Evolutionary conservation across 2,888 invertebrate genomes (phyloP).

Genomic region (Plagodis pulveraria): DNA sequence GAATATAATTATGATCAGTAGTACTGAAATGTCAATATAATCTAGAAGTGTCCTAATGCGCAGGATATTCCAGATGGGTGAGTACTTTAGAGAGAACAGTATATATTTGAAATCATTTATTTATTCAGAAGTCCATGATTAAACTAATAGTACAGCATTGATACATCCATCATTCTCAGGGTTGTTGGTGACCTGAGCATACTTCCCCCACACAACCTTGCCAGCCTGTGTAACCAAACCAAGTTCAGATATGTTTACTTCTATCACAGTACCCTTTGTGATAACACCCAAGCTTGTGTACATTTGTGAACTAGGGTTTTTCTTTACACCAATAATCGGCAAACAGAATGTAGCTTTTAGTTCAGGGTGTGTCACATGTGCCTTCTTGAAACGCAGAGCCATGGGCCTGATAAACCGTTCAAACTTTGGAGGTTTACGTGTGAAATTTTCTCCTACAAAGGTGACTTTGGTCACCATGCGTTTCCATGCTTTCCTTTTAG

Average conservation of each 20-base stretch:
- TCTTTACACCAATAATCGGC: conserved; percentile 99
- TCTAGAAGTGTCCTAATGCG: neutral
- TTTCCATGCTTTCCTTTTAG: conserved; percentile 98
- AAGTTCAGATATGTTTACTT: conserved; percentile 99
- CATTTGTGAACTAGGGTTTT: conserved; percentile 98
- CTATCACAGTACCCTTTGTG: conserved; percentile 98
- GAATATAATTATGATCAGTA: too few species aligned
- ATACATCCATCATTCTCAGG: conserved; percentile 99
- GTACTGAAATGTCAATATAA: neutral
- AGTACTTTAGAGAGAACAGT: conserved; percentile 17
- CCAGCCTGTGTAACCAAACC: conserved; percentile 99
- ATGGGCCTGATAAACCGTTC: conserved; percentile 99
- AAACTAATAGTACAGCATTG: conserved; percentile 98
- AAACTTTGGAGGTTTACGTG: conserved; percentile 99
- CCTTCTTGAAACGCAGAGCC: conserved; percentile 98
- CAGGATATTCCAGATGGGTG: conserved; percentile 17
- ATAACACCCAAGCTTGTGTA: conserved; percentile 99
- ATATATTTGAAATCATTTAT: conserved; percentile 7
- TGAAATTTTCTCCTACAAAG: conserved; percentile 99
- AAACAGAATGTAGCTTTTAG: conserved; percentile 98
- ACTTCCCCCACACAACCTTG: conserved; percentile 99
- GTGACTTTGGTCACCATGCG: conserved; percentile 99
- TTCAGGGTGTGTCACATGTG: conserved; percentile 99
- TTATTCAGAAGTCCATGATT: conserved; percentile 71
- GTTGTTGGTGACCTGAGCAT: conserved; percentile 99